Evolutionary conservation across 2,888 invertebrate species (phyloP), one percentile per base, ranked within the genome.

Genomic region (Cecidostiba fungosa): DNA sequence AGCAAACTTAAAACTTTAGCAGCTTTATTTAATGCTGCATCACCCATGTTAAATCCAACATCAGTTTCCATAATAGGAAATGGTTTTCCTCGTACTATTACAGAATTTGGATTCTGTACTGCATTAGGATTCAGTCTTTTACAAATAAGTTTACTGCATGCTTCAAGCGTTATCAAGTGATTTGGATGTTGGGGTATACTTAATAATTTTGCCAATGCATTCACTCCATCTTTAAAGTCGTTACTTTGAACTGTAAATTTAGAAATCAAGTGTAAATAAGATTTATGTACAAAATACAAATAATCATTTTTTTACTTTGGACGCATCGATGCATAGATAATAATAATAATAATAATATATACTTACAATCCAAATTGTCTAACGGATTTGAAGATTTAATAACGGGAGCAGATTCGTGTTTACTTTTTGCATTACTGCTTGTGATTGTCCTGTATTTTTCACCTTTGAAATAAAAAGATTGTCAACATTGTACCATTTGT

Each of bases 331-430:
- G 50, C 1, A n/a, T 19, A 16, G 4, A n/a, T n/a, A 54, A 47
- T 79, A 26, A 39, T 3, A 77, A 62, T 85, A 39, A 87, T n/a
- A n/a, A n/a, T n/a, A n/a, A n/a, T n/a, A n/a, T n/a, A n/a, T 90
- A 95, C 97, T 96, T 94, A 98, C 98, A 98, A 92, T 98, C 96
- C 88, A 98, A 95, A 91, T 96, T 97, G 92, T 98, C 98, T 88
- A 98, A 94, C 16, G 97, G 97, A 94, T 98, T 98, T 87, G 96
- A 95, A 50, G 97, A 96, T 32, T 96, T 96, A 82, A 97, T 95
- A 93, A 95, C 96, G 0, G 98, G 97, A 8, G 95, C 95, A 89
- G 95, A 95, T 88, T 95, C 94, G 88, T 94, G 94, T 88, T 95
- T 95, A 47, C 70, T 93, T 5, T 94, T 94, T 2, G 94, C 87